Percentiles rank a stretch among this genome's conserved stretches.
Conservation (phyloP, 1,140 invertebrate species). For the Brachystomella parvula region DNA sequence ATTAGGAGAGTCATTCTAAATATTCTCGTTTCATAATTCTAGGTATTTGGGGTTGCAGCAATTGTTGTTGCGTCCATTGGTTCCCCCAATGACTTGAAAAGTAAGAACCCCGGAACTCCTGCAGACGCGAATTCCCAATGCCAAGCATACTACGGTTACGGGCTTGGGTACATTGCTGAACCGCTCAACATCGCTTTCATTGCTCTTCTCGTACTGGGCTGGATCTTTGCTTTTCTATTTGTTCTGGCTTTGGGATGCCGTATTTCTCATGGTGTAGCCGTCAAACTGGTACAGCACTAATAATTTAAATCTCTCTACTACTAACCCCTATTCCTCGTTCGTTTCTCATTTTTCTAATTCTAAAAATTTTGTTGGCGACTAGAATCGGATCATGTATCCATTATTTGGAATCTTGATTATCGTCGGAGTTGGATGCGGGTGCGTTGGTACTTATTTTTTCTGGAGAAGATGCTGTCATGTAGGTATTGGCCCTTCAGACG, state of each 20-base stretch:
- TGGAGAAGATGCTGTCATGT: background rate
- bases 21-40: too few relatives aligned
- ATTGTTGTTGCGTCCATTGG: too few relatives aligned
- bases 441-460: background rate
- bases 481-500: background rate
- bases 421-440: background rate
- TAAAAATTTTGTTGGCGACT: too few relatives aligned
- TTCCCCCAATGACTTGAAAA: too few relatives aligned
- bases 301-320: too few relatives aligned
- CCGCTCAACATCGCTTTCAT: background rate
- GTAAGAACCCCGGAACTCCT: too few relatives aligned
- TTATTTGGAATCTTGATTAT: background rate
- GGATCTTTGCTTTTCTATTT: background rate
- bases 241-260: background rate
- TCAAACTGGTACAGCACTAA: background rate
- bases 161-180: background rate
- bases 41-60: too few relatives aligned
- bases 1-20: too few relatives aligned
- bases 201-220: background rate
- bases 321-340: too few relatives aligned
- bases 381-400: background rate
- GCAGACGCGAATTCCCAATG: background rate
- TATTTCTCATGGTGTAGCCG: background rate
- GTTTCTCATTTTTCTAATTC: too few relatives aligned
- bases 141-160: background rate